Evolutionary conservation across 2,113 vertebrate species (phyloP).

Genomic region (Oncorhynchus mykiss): DNA sequence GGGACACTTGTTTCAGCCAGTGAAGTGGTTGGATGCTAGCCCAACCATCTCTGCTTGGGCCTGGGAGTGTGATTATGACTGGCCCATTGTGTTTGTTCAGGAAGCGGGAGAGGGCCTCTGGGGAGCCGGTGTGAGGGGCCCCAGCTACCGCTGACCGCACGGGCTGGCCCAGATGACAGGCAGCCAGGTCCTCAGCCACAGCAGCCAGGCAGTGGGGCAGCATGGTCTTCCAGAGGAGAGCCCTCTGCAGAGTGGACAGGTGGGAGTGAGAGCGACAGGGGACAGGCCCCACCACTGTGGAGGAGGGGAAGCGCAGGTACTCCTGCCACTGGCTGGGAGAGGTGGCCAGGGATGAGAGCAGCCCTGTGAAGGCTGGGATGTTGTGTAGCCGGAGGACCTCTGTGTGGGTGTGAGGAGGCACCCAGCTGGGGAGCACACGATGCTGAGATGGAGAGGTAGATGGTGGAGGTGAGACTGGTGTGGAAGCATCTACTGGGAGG

Average conservation of each 20-base stretch:
- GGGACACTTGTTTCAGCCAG: conserved; percentile 69
- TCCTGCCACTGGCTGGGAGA: conserved; percentile 75
- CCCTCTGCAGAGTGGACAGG: conserved; percentile 76
- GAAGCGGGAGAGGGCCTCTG: conserved; percentile 39
- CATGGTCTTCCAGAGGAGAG: conserved; percentile 82
- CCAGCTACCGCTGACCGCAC: conserved; percentile 8
- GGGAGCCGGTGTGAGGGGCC: conserved; percentile 37
- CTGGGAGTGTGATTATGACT: conserved; percentile 70
- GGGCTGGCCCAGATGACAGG: conserved; percentile 64
- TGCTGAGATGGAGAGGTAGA: not conserved
- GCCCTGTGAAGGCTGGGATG: conserved; percentile 71
- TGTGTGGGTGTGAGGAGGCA: conserved; percentile 57
- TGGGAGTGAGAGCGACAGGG: conserved; percentile 70
- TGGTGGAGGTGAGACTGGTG: not conserved
- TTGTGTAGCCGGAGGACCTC: conserved; percentile 72
- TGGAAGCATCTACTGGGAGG: not conserved
- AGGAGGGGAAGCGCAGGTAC: conserved; percentile 74
- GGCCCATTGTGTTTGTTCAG: conserved; percentile 59
- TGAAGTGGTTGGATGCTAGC: conserved; percentile 66
- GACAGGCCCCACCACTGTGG: conserved; percentile 69
- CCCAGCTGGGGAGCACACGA: conserved; percentile 67
- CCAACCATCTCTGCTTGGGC: conserved; percentile 27
- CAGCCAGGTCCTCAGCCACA: conserved; percentile 63
- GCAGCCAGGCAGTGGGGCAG: conserved; percentile 62
- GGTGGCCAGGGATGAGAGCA: conserved; percentile 69